Evolutionary conservation across 1,140 invertebrate genomes (phyloP).

Genomic region (Lepidurus packardi): DNA sequence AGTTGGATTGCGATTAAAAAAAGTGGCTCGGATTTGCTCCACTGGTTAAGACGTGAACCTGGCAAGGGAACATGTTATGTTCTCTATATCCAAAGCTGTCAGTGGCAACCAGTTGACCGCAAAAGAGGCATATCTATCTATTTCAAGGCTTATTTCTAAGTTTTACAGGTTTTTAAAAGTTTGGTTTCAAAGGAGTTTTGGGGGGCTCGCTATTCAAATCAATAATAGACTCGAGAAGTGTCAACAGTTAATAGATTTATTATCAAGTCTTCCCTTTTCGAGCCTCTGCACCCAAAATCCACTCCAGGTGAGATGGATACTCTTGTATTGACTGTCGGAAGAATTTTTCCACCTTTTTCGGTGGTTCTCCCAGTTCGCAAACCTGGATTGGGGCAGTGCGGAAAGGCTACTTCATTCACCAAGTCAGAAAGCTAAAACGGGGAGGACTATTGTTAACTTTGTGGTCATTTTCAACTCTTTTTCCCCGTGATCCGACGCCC

Average conservation of each 20-base stretch:
- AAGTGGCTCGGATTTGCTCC: no score
- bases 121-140: no score
- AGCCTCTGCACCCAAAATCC: neutral
- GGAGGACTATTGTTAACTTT: slow-evolving; percentile 8
- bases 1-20: no score
- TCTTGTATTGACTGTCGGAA: neutral
- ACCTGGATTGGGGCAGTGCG: neutral
- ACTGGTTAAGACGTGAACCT: no score
- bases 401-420: neutral
- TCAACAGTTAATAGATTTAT: neutral
- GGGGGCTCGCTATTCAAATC: no score
- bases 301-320: neutral
- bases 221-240: neutral
- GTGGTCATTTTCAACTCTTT: slow-evolving; percentile 19
- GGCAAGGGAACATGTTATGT: no score
- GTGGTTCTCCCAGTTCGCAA: neutral
- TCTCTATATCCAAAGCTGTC: no score
- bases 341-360: neutral
- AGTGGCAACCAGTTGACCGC: no score
- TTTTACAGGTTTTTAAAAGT: no score
- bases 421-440: slow-evolving; percentile 14
- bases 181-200: no score
- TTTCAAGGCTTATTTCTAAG: no score
- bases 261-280: neutral
- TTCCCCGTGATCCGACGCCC: neutral